These are phyloP conservation scores for Leptocoma aspasia DNA, from an alignment of 2,113 vertebrate species.

Conservation along the genomic window DNA sequence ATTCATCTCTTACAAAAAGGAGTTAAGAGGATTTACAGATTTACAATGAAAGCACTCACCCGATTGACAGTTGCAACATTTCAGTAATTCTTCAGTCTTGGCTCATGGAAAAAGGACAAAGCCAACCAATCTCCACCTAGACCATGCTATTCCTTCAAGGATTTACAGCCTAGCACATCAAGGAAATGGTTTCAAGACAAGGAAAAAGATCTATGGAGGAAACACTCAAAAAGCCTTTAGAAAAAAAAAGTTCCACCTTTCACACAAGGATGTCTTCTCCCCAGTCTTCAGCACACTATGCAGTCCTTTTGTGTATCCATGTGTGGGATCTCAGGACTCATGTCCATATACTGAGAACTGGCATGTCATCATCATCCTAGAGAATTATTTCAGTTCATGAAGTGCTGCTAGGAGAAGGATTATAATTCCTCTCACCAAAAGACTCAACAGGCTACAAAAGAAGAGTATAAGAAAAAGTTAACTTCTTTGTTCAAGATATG, in stretches of 20 bases:
- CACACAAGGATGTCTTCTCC: neutral
- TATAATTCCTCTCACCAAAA: neutral
- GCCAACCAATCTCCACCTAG: neutral
- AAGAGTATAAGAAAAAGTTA: neutral
- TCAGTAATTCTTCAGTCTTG: neutral
- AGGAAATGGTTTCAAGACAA: neutral
- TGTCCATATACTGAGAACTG: neutral
- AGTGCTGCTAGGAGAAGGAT: neutral
- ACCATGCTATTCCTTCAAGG: neutral
- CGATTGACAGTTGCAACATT: neutral
- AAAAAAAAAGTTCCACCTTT: neutral
- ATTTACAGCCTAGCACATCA: neutral
- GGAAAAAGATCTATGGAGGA: neutral
- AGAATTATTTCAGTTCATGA: neutral
- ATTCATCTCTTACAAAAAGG: neutral
- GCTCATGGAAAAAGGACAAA: neutral
- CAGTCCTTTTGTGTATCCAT: neutral
- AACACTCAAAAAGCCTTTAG: rapidly evolving
- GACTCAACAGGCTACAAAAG: neutral
- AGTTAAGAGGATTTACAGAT: neutral
- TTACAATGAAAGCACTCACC: neutral
- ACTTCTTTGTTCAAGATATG: neutral
- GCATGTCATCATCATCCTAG: neutral
- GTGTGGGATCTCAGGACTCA: neutral
- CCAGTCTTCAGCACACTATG: neutral